Evolutionary conservation across 1,140 invertebrate species (phyloP), one percentile per base, ranked within the genome.

Genomic region (Bombus balteatus): DNA sequence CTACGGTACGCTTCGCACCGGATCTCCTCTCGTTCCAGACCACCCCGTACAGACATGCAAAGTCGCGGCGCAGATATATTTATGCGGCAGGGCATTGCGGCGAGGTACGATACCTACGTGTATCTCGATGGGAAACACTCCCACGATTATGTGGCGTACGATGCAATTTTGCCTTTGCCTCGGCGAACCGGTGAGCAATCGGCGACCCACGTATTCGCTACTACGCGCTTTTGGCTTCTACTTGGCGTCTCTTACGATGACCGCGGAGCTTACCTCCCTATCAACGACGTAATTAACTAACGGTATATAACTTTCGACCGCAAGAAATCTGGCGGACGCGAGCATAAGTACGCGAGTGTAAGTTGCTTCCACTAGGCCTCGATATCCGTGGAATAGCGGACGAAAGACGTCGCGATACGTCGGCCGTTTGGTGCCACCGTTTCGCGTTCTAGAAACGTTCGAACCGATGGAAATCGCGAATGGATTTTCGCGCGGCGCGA

Each of bases 61-160:
- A 92, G 90, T 88, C 88, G 90, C 89, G 91, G 86, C 83, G 90
- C 88, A 88, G 91, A 94, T 94, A 93, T 93, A 93, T 94, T 94
- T 92, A 92, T 92, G 92, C 92, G 90, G 81, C 89, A 92, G 90
- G 92, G 92, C 92, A 94, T 94, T 94, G 94, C 92, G 85, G 93
- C 32, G 32, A 37, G 32, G 89, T 91, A 91, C 89, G 91, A 88
- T 93, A 93, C 91, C 91, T 92, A 94, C 92, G 93, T 93, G 92
- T 94, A 93, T 94, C 94, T 94, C 93, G 93, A 94, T 94, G 94
- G 91, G 93, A 94, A 94, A 94, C 94, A 94, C 93, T 94, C 94
- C 93, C 93, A 94, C 93, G 94, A 94, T 94, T 94, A 94, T 92
- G 93, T 92, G 93, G 94, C 94, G 94, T 94, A 93, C 93, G 90